Evolutionary conservation across 2,888 invertebrate genomes (phyloP), one percentile per base, ranked within the genome.

Genomic region (Boloria selene): DNA sequence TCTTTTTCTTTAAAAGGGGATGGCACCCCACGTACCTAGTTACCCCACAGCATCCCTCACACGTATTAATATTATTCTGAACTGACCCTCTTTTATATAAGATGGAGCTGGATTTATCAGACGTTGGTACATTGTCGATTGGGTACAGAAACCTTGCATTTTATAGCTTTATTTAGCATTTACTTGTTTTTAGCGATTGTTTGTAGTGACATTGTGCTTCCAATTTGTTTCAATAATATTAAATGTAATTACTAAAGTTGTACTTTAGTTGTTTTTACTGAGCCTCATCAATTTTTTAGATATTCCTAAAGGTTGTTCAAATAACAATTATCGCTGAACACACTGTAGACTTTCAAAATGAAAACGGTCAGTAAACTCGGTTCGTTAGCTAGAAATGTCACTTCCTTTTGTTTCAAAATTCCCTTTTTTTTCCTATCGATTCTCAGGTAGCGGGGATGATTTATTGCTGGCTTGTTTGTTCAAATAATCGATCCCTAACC

Each of bases 371-470:
- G 53, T 38, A 54, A 49, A 22, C 38, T 13, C n/a, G 47, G 13
- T 31, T 59, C 50, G 56, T 58, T 58, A 51, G 81, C 79, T 79
- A 83, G 76, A 86, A 88, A 86, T 88, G 89, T 88, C 88, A 86
- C 81, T 84, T 81, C 82, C 85, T 84, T 85, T 87, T 87, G 86
- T 88, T 88, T 85, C 79, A 81, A 80, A 81, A 78, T 78, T 54
- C 66, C 69, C 70, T 78, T 86, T 86, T n/a, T 22, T 87, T 88
- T 83, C 81, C 42, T 44, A 88, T 88, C 88, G 88, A 87, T 83
- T 87, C 82, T 80, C 76, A 90, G 88, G 90, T 90, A 90, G 86
- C 82, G 82, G 85, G 86, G 87, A 86, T 91, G 91, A 91, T 91
- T 91, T 91, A 91, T 91, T 85, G 80, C 87, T 79, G 73, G 76